Percentiles rank a stretch among this genome's conserved stretches.
phyloP scores from a whole-genome alignment of 2,888 invertebrate species.

The Eulithis testata region DNA sequence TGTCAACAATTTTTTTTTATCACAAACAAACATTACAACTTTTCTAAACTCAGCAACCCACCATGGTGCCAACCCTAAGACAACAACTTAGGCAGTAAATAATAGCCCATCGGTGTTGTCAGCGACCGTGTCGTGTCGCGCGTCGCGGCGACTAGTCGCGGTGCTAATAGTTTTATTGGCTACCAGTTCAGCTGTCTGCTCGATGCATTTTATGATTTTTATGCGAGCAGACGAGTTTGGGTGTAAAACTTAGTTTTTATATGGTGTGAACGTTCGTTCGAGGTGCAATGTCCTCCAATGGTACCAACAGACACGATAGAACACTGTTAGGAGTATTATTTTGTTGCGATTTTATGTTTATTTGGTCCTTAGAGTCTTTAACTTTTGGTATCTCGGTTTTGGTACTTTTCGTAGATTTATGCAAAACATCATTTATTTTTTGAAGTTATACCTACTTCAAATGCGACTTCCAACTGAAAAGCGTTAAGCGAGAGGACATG shows the following conservation, averaged over 20 bases:
- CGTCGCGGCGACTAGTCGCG: slow-evolving; percentile 9
- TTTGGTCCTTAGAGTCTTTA: no score
- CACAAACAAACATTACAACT: no score
- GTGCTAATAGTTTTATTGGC: slow-evolving; percentile 32
- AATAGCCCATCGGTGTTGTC: slow-evolving; percentile 22
- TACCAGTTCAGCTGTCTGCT: slow-evolving; percentile 19
- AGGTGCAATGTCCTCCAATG: slow-evolving; percentile 4
- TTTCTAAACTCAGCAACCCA: slow-evolving; percentile 22
- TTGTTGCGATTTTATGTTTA: no score
- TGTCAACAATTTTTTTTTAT: no score
- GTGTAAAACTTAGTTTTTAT: neutral
- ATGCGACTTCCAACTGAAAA: no score
- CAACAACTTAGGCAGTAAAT: slow-evolving; percentile 47
- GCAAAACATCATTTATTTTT: no score
- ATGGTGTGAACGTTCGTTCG: neutral
- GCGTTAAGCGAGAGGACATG: no score
- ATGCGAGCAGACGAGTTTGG: neutral
- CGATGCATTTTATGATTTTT: slow-evolving; percentile 11
- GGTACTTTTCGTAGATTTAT: no score
- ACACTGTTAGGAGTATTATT: neutral
- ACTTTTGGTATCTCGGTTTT: no score
- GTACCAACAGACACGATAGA: no score
- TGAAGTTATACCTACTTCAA: no score
- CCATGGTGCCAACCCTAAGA: slow-evolving; percentile 24
- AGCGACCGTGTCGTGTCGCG: slow-evolving; percentile 19